Evolutionary conservation across 2,888 invertebrate genomes (phyloP).

Genomic region (Coenonympha glycerion): DNA sequence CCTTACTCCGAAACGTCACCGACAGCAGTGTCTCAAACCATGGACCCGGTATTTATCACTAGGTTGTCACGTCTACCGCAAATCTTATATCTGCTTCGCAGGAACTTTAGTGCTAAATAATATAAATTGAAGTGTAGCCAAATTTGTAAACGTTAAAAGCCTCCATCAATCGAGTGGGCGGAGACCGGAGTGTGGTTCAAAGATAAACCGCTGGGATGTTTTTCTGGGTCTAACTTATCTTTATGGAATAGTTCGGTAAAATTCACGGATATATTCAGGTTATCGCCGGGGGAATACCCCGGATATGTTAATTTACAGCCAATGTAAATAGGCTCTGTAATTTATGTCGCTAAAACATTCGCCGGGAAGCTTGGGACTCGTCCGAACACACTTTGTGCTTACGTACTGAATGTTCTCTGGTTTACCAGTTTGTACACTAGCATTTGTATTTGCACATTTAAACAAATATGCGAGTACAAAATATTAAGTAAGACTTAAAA

Average conservation of each 20-base stretch:
- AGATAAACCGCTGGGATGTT: constrained; percentile 19
- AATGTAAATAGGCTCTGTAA: constrained; percentile 67
- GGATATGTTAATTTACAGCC: constrained; percentile 67
- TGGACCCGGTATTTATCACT: too few species aligned
- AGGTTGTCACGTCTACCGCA: too few species aligned
- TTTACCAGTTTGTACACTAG: background rate
- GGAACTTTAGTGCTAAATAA: too few species aligned
- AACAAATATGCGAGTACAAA: background rate
- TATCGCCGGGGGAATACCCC: constrained; percentile 59
- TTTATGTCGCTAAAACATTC: constrained; percentile 67
- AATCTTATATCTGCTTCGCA: too few species aligned
- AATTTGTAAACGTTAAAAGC: constrained; percentile 6
- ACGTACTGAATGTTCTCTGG: background rate
- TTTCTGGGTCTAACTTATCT: constrained; percentile 17
- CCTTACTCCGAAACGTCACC: too few species aligned
- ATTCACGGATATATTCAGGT: constrained; percentile 44
- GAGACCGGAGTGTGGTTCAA: constrained; percentile 5
- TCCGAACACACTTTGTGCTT: constrained; percentile 7
- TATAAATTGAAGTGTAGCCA: background rate
- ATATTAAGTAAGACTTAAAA: too few species aligned
- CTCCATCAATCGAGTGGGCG: constrained; percentile 3
- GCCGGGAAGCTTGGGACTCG: constrained; percentile 38
- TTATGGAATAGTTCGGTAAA: constrained; percentile 27
- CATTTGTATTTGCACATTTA: background rate
- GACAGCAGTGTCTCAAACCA: too few species aligned